Base-by-base conservation (phyloP, 2,797 vertebrate genomes). In the Sebastes nivosus region DNA sequence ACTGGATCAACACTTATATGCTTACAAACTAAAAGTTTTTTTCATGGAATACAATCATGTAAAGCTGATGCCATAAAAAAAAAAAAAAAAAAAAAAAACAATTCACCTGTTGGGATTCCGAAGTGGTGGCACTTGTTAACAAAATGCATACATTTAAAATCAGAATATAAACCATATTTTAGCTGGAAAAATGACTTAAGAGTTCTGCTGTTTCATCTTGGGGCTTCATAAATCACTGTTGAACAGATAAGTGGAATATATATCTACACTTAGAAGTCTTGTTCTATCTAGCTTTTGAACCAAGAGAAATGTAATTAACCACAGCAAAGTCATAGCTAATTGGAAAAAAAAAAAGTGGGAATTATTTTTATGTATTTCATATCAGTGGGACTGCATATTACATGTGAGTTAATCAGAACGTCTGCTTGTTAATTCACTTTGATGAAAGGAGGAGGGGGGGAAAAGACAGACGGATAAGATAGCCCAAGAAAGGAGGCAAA, bases 291-390 rank as follows among this genome's bases (percentile, higher is more conserved):
- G 70, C 76, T 75, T 92, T 88, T 91, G 81, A 92, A 89, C 84
- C 81, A 72, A 69, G 79, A 80, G 75, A 87, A 92, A 92, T 88
- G 81, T 88, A 92, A 93, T 94, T 93, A 94, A 90, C 84, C 76
- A 89, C 65, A 80, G 83, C 81, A 90, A 88, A 92, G 89, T 92
- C 88, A 70, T 6, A 32, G 86, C 88, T 94, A 93, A 94, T 92
- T 93, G 90, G 88, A 84, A 86, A 87, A 86, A 38, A 87, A 90
- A 87, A 90, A 77, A 67, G 57, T 72, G 65, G 22, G 67, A 82
- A 77, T 88, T 80, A 87, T 91, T 91, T 88, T 88, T 81, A 82
- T 88, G 81, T 91, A 82, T 89, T 91, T 84, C 79, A 79, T 86
- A 77, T 86, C 80, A 87, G 75, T 60, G 74, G 75, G 77, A 75